Evolutionary conservation across 2,888 invertebrate species (phyloP).

Genomic region (Zygothrica quintamaculata): DNA sequence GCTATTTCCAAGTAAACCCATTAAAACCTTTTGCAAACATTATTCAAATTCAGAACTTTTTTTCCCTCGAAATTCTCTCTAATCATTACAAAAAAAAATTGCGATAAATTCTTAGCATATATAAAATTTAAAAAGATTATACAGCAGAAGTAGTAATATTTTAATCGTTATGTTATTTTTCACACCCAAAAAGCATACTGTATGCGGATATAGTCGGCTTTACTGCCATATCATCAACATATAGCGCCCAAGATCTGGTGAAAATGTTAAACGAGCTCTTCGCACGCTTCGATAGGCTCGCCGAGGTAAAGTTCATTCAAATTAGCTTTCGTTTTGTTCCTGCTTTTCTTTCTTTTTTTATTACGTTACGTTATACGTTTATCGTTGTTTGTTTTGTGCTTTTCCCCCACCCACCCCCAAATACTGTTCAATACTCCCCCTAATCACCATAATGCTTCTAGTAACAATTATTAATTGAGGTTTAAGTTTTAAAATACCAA

Average conservation of each 20-base stretch:
- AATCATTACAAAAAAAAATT: too few species aligned
- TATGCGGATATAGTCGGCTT: constrained; percentile 99
- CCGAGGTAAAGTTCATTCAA: constrained; percentile 86
- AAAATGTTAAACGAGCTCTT: constrained; percentile 98
- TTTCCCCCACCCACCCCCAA: too few species aligned
- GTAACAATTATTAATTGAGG: constrained; percentile 36
- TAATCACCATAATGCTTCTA: constrained; percentile 43
- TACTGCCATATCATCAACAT: constrained; percentile 97
- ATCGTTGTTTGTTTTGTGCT: constrained; percentile 15
- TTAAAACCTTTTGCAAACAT: too few species aligned
- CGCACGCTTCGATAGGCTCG: constrained; percentile 96
- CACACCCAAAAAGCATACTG: constrained; percentile 89
- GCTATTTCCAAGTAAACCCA: too few species aligned
- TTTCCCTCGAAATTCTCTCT: too few species aligned
- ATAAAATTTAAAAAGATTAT: too few species aligned
- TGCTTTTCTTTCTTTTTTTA: constrained; percentile 12
- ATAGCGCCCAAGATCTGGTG: constrained; percentile 97
- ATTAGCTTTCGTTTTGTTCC: constrained; percentile 27
- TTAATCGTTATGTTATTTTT: constrained; percentile 51
- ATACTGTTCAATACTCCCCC: too few species aligned
- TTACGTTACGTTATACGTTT: constrained; percentile 16
- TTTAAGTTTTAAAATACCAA: background rate
- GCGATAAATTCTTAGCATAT: too few species aligned
- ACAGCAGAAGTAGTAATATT: constrained; percentile 13
- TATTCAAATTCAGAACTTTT: too few species aligned